phyloP scores from a whole-genome alignment of 2,888 invertebrate genomes.

The Myathropa florea region DNA sequence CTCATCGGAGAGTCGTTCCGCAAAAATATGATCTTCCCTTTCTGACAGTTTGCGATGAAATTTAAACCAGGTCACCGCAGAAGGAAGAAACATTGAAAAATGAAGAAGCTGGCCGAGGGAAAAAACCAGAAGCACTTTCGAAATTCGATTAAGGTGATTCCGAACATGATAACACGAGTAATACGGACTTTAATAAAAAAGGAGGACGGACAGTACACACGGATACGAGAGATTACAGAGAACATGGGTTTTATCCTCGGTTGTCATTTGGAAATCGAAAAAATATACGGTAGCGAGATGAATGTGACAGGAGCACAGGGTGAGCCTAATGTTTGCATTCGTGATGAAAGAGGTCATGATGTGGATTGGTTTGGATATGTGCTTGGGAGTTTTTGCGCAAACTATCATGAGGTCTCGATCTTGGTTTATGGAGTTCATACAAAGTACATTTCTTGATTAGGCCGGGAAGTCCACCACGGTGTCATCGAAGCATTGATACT shows the following conservation, averaged over 20 bases:
- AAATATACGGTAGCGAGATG: background rate
- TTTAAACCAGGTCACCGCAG: background rate
- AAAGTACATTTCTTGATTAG: too few relatives aligned
- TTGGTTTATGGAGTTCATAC: too few relatives aligned
- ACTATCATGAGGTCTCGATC: too few relatives aligned
- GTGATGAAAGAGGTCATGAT: too few relatives aligned
- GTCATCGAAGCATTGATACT: too few relatives aligned
- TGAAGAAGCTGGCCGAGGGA: background rate
- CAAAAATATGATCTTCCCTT: background rate
- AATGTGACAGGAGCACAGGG: background rate
- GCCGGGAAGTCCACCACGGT: too few relatives aligned
- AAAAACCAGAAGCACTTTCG: conserved; percentile 40
- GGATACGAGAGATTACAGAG: background rate
- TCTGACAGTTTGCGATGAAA: background rate
- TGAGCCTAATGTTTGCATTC: background rate
- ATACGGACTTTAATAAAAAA: background rate
- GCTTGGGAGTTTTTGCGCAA: background rate
- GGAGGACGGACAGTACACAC: background rate
- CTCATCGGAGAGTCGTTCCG: background rate
- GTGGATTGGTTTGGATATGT: too few relatives aligned
- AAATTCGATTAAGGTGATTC: conserved; percentile 4
- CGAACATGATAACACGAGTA: conserved; percentile 5
- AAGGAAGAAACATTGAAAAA: background rate
- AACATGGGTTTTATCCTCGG: conserved; percentile 4
- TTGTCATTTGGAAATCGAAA: background rate